Conservation (phyloP, 2,797 vertebrate genomes). For the Novumbra hubbsi region DNA sequence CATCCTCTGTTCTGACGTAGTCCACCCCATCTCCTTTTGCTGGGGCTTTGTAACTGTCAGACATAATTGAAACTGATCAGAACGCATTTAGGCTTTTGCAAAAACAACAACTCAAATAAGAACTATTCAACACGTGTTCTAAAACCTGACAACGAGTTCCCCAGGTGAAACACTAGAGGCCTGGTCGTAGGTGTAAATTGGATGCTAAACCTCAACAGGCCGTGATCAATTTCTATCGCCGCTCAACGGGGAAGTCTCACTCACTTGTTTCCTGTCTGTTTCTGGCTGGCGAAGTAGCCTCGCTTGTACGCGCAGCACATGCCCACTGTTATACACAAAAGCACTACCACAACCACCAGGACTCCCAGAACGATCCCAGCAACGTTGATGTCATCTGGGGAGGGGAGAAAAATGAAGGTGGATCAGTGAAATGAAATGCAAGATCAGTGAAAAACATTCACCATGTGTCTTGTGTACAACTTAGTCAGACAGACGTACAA, state of each 20-base stretch:
- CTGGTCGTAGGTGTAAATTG: neutral
- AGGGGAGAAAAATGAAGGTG: slow-evolving; percentile 37
- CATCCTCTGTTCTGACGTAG: slow-evolving; percentile 93
- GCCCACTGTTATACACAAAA: slow-evolving; percentile 85
- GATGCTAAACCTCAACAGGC: neutral
- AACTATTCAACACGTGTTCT: neutral
- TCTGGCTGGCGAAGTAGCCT: slow-evolving; percentile 86
- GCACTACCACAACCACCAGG: slow-evolving; percentile 86
- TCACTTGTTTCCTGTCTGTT: slow-evolving; percentile 88
- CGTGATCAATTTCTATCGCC: neutral
- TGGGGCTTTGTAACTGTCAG: slow-evolving; percentile 87
- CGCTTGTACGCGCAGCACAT: slow-evolving; percentile 95
- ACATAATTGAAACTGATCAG: slow-evolving; percentile 33
- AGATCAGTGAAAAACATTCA: neutral
- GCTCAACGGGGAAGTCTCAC: slow-evolving; percentile 24
- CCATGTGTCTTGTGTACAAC: neutral
- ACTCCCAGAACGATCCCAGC: slow-evolving; percentile 88
- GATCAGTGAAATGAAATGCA: neutral
- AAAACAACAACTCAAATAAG: neutral
- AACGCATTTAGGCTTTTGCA: neutral
- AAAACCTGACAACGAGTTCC: neutral
- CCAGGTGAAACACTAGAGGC: neutral
- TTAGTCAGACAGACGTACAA: slow-evolving; percentile 80
- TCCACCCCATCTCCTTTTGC: slow-evolving; percentile 91
- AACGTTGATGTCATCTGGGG: slow-evolving; percentile 90